Evolutionary conservation across 2,888 invertebrate species (phyloP).

Genomic region (Eupithecia abbreviata): DNA sequence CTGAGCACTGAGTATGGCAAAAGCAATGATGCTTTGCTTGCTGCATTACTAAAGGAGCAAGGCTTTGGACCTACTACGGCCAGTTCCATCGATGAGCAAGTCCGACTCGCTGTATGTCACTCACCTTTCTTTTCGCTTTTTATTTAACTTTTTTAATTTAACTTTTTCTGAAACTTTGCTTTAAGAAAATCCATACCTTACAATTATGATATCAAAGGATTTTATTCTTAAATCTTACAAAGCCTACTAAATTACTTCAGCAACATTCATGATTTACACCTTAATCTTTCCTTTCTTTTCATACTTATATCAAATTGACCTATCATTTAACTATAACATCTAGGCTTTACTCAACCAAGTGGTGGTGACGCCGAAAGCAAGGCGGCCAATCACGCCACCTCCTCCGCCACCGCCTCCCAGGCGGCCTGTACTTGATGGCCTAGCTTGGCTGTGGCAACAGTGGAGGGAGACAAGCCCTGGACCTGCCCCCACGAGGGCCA

Average conservation of each 20-base stretch:
- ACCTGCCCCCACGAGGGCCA: slow-evolving; percentile 58
- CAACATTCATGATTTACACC: slow-evolving; percentile 26
- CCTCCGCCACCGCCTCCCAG: slow-evolving; percentile 72
- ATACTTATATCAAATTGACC: slow-evolving; percentile 43
- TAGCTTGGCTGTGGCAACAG: slow-evolving; percentile 84
- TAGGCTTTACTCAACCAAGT: slow-evolving; percentile 84
- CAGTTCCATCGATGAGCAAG: slow-evolving; percentile 84
- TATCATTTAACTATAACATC: slow-evolving; percentile 70
- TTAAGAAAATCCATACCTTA: background rate
- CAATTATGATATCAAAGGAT: background rate
- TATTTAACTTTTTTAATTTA: slow-evolving; percentile 38
- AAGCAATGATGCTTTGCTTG: slow-evolving; percentile 87
- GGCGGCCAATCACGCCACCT: slow-evolving; percentile 69
- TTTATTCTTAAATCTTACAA: background rate
- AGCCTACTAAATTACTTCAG: slow-evolving; percentile 8
- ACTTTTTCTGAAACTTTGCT: background rate
- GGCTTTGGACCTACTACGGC: slow-evolving; percentile 89
- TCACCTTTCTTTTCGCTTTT: slow-evolving; percentile 38
- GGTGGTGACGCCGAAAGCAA: slow-evolving; percentile 81
- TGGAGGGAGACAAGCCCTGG: slow-evolving; percentile 82
- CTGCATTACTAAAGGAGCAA: slow-evolving; percentile 87
- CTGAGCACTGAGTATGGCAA: slow-evolving; percentile 84
- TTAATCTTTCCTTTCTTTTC: slow-evolving; percentile 38
- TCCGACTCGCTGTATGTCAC: slow-evolving; percentile 82
- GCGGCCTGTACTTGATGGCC: slow-evolving; percentile 81